These are phyloP conservation scores for Lepisosteus osseus DNA, from an alignment of 2,113 vertebrate species.

Conservation along the genomic window DNA sequence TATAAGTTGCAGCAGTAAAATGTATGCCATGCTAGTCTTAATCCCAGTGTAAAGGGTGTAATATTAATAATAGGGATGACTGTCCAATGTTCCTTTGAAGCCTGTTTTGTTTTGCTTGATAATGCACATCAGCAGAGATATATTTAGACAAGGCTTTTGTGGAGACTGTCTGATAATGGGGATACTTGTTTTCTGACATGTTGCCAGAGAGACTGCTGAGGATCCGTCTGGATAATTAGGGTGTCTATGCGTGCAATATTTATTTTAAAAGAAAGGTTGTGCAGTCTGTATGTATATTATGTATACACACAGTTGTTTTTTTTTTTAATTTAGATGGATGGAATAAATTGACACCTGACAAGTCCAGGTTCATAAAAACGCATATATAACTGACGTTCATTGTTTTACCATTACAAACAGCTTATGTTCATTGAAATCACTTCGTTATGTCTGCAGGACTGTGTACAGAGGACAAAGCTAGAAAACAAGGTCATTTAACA, in stretches of 20 bases:
- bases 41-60: slow-evolving; percentile 3
- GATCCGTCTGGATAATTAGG: slow-evolving; percentile 30
- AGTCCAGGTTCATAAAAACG: no score
- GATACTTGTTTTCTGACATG: slow-evolving; percentile 17
- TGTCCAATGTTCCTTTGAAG: slow-evolving; percentile 24
- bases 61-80: slow-evolving; percentile 21
- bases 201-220: slow-evolving; percentile 28
- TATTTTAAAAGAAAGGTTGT: slow-evolving; percentile 24
- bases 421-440: no score
- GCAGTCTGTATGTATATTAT: no score
- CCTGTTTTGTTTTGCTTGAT: slow-evolving; percentile 38
- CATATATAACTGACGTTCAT: no score
- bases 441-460: no score
- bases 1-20: no score
- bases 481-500: no score
- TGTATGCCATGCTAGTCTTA: not conserved
- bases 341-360: no score
- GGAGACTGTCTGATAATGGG: slow-evolving; percentile 46
- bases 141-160: slow-evolving; percentile 50
- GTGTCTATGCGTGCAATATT: slow-evolving; percentile 30
- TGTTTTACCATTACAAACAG: no score
- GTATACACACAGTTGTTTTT: no score
- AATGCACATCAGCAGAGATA: slow-evolving; percentile 29
- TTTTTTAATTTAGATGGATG: no score
- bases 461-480: no score